phyloP scores from a whole-genome alignment of 2,113 vertebrate genomes.

The Amphilophus citrinellus region DNA sequence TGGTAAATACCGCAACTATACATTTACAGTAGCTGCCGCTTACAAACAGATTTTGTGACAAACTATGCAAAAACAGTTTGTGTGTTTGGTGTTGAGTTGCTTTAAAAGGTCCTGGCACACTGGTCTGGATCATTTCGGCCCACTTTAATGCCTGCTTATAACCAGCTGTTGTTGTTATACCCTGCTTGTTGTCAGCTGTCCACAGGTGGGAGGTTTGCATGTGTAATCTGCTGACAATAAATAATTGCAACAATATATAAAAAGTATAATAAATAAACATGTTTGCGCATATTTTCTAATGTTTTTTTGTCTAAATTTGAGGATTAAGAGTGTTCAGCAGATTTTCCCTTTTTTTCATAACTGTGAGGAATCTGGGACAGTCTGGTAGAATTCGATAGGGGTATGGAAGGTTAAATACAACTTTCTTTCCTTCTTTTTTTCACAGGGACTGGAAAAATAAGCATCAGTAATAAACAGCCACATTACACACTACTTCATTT shows the following conservation, averaged over 20 bases:
- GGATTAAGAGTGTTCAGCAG: neutral
- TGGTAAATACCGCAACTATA: too few relatives aligned
- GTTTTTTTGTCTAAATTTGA: neutral
- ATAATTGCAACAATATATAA: neutral
- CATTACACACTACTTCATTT: neutral
- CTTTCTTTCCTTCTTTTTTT: neutral
- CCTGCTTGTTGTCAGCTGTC: neutral
- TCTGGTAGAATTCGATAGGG: neutral
- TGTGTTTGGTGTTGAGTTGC: too few relatives aligned
- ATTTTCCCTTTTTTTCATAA: neutral
- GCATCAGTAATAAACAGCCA: neutral
- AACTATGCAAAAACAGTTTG: too few relatives aligned
- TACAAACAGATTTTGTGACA: too few relatives aligned
- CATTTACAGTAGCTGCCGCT: too few relatives aligned
- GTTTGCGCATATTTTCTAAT: neutral
- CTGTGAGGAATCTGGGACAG: neutral
- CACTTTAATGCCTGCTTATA: neutral
- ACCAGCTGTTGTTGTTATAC: neutral
- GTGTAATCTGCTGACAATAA: neutral
- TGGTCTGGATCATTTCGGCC: too few relatives aligned
- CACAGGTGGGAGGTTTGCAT: neutral
- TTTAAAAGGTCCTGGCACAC: too few relatives aligned
- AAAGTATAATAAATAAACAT: neutral
- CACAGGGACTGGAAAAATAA: neutral
- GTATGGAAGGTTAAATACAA: neutral